Percentiles rank a stretch among this genome's conserved stretches.
These are phyloP conservation scores for Pomphorhynchus laevis DNA, from an alignment of 1,140 invertebrate genomes.

Conservation along the genomic window DNA sequence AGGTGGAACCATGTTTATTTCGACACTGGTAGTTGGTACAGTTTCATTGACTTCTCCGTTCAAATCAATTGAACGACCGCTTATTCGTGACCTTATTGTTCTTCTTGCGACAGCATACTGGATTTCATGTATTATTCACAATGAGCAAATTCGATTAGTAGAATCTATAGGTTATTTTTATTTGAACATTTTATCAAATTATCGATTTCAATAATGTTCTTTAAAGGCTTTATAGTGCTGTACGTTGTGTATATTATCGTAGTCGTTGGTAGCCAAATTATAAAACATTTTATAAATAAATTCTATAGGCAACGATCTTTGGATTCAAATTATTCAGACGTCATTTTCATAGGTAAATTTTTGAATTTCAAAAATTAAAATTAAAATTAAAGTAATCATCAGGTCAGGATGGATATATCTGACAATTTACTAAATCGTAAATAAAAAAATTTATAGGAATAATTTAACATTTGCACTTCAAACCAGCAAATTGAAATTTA, in stretches of 20 bases:
- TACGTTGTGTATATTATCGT: constrained; percentile 27
- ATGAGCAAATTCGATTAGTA: constrained; percentile 18
- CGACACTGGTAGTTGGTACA: constrained; percentile 27
- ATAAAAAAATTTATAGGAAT: too few relatives aligned
- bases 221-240: constrained; percentile 24
- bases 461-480: too few relatives aligned
- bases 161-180: constrained; percentile 20
- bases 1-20: constrained; percentile 19
- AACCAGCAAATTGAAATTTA: too few relatives aligned
- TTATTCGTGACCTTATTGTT: constrained; percentile 31
- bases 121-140: constrained; percentile 21
- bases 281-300: constrained; percentile 13
- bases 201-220: background rate
- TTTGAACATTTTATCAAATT: constrained; percentile 4
- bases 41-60: constrained; percentile 28
- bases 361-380: too few relatives aligned
- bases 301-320: constrained; percentile 1
- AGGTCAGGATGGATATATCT: too few relatives aligned
- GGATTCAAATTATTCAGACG: background rate
- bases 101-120: constrained; percentile 25
- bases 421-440: too few relatives aligned
- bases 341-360: background rate
- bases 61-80: constrained; percentile 24
- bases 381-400: too few relatives aligned
- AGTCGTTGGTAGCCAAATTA: constrained; percentile 23